These are phyloP conservation scores for Ginglymostoma cirratum DNA, from an alignment of 2,113 vertebrate genomes.

Conservation along the genomic window DNA sequence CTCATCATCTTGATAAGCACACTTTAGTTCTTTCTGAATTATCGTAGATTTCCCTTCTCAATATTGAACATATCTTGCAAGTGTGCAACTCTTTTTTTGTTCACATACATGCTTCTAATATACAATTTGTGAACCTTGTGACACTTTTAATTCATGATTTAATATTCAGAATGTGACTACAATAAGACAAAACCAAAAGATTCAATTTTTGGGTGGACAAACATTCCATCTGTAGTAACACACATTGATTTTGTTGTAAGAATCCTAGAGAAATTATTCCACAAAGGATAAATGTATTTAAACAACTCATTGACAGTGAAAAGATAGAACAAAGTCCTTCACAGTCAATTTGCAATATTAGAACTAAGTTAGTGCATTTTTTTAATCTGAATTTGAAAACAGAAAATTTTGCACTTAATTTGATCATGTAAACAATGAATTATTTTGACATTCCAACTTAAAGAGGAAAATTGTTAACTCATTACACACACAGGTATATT, in stretches of 20 bases:
- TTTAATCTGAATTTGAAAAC: background rate
- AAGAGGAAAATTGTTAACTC: too few relatives aligned
- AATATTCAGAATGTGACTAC: background rate
- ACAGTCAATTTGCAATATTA: background rate
- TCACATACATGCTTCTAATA: background rate
- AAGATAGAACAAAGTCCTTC: background rate
- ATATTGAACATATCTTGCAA: background rate
- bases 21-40: background rate
- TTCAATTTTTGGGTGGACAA: background rate
- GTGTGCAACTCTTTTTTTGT: background rate
- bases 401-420: too few relatives aligned
- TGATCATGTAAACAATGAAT: background rate
- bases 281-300: background rate
- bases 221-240: background rate
- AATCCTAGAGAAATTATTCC: background rate
- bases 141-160: background rate
- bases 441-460: too few relatives aligned
- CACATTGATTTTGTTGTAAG: background rate
- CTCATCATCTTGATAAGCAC: background rate
- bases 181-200: background rate
- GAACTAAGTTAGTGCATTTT: background rate
- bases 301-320: background rate
- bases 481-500: too few relatives aligned
- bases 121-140: background rate
- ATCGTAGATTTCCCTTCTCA: background rate